phyloP scores from a whole-genome alignment of 2,113 vertebrate genomes.

The Ammodytes marinus region DNA sequence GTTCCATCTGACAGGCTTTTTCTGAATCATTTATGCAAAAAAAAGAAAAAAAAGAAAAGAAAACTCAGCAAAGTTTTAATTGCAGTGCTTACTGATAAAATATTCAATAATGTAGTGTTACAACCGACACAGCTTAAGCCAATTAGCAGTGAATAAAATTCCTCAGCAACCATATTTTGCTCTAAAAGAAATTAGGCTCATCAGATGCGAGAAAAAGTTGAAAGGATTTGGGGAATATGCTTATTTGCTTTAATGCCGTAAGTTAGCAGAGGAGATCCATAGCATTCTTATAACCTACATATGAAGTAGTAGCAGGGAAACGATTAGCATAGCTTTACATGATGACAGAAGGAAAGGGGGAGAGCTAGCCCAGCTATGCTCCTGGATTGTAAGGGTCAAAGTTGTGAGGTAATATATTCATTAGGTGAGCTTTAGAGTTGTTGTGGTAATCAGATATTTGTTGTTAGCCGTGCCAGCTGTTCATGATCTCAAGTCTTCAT shows the following conservation, averaged over 20 bases:
- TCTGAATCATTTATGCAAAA: neutral
- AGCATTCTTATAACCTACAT: neutral
- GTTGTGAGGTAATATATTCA: neutral
- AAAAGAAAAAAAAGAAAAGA: neutral
- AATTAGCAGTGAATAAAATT: conserved; percentile 8
- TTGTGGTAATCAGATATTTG: neutral
- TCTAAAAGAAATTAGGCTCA: neutral
- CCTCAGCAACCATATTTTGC: neutral
- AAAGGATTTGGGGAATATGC: neutral
- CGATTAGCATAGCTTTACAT: neutral
- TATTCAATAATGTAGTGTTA: conserved; percentile 22
- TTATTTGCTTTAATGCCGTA: neutral
- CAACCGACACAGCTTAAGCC: conserved; percentile 2
- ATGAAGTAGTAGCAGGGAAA: neutral
- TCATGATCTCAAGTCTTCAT: neutral
- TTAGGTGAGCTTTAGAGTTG: neutral
- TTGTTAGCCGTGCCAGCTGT: neutral
- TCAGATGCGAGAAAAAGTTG: neutral
- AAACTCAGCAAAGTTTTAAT: neutral
- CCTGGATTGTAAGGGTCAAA: neutral
- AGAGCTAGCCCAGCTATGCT: neutral
- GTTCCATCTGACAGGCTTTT: neutral
- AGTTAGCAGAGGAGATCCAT: neutral
- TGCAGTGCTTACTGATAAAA: conserved; percentile 38
- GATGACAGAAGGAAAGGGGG: neutral